Evolutionary conservation across 2,797 vertebrate species (phyloP), one percentile per base, ranked within the genome.

Genomic region (Glossophaga mutica): DNA sequence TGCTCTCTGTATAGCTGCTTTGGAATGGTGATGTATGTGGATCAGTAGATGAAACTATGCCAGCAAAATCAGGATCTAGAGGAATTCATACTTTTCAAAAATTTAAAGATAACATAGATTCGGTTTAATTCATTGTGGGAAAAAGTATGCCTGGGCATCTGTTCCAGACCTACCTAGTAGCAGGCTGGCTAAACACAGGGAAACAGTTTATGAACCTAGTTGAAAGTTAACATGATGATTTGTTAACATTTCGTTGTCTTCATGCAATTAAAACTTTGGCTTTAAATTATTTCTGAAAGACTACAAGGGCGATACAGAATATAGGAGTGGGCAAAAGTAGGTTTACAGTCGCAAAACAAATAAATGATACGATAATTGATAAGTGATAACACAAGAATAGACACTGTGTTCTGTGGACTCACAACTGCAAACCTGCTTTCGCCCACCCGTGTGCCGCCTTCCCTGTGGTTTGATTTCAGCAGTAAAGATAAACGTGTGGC

Each of bases 201-300:
- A 87, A 93, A 90, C 32, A 44, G 48, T 95, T 88, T 50, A 37
- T 91, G 84, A 90, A n/a, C 22, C 18, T 74, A n/a, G 32, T 81
- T 91, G 77, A 73, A 84, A 96, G 70, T 77, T 34, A 39, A 44
- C 37, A n/a, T 15, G 68, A 52, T 37, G 50, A 55, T 78, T 22
- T 57, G n/a, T 73, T 78, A 84, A 68, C 39, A 32, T 74, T 85
- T 77, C 76, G 73, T 32, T 84, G 48, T 94, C 42, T 83, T 84
- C 5, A 32, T 44, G 32, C 37, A 70, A n/a, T 90, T 77, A 68
- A 81, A 77, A 50, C 14, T 55, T 74, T 59, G 57, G 26, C 74
- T 83, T 52, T 59, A 76, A 85, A 32, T 88, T 65, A 10, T 62
- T 24, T 62, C 37, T 29, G 32, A 78, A 91, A 89, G 44, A 26